Base-by-base conservation (phyloP, 2,797 vertebrate species). In the Denticeps clupeoides region DNA sequence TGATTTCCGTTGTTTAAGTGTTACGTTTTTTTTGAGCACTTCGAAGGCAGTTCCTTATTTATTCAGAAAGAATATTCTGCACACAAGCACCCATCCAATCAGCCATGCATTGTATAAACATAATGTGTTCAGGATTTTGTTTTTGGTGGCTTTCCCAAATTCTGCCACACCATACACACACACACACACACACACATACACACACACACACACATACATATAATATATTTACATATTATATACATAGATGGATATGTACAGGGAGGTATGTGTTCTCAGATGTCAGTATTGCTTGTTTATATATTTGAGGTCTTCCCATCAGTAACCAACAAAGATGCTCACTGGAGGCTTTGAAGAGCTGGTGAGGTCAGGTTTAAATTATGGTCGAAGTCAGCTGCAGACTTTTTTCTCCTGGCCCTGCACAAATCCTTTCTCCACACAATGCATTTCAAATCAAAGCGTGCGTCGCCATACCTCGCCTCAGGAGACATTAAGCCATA, bases 401-500 rank as follows among this genome's bases (percentile, higher is more conserved):
- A 62, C 60, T 66, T 66, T 70, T 71, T 77, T 72, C 18, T 21
- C 11, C 21, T 11, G 18, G 35, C 38, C 35, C 16, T 19, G 65
- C 68, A 67, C 72, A 75, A 87, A 86, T 87, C 80, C 78, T 85
- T 87, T 86, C 76, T 80, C 71, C 77, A 82, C 78, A 80, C 82
- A 82, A 79, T 78, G 76, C 82, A 80, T 85, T 85, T 81, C 69
- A 81, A 84, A 87, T 83, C 78, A 83, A 82, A 82, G 77, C 72
- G n/a, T 40, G 74, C 75, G 71, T 82, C 74, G 77, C 77, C 80
- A 68, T 71, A 80, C 80, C 72, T 70, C 18, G 77, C 82, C 82
- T 74, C 74, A 79, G 82, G 82, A 84, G 79, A 82, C 81, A 82
- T 87, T 84, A 84, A 79, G 78, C 77, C 74, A 74, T 78, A 79